Percentiles rank a stretch among this genome's conserved stretches.
These are phyloP conservation scores for Camponotus pennsylvanicus DNA, from an alignment of 1,140 invertebrate species.

Conservation along the genomic window DNA sequence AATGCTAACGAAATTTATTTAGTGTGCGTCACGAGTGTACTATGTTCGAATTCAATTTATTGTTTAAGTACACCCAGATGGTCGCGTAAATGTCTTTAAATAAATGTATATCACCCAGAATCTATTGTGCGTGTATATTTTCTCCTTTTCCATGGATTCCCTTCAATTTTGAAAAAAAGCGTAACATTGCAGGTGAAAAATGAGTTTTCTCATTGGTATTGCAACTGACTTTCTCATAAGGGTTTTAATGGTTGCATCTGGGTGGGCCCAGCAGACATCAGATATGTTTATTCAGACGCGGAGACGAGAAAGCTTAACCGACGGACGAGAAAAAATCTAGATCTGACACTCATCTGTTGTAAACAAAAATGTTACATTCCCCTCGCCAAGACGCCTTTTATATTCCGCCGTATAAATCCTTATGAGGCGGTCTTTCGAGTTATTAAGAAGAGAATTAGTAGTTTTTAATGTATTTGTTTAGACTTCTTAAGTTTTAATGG, in stretches of 20 bases:
- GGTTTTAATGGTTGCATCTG: slow-evolving; percentile 83
- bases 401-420: slow-evolving; percentile 44
- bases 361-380: slow-evolving; percentile 83
- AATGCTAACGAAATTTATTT: slow-evolving; percentile 46
- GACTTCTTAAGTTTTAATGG: slow-evolving; percentile 23
- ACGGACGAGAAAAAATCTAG: slow-evolving; percentile 74
- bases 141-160: neutral
- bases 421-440: neutral
- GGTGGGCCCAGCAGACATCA: slow-evolving; percentile 82
- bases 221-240: slow-evolving; percentile 82
- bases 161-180: neutral
- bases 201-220: slow-evolving; percentile 28
- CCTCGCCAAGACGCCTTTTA: slow-evolving; percentile 65
- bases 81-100: slow-evolving; percentile 46
- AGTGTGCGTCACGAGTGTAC: slow-evolving; percentile 17
- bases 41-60: slow-evolving; percentile 40
- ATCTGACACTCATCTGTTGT: slow-evolving; percentile 82
- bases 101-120: slow-evolving; percentile 25
- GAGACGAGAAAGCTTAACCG: slow-evolving; percentile 79
- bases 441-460: neutral
- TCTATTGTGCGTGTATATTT: neutral
- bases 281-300: slow-evolving; percentile 85
- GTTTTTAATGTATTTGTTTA: slow-evolving; percentile 30
- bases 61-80: slow-evolving; percentile 29
- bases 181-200: slow-evolving; percentile 36